Percentiles rank a stretch among this genome's conserved stretches.
Evolutionary conservation across 1,140 invertebrate species (phyloP).

Genomic region (Microplitis mediator): DNA sequence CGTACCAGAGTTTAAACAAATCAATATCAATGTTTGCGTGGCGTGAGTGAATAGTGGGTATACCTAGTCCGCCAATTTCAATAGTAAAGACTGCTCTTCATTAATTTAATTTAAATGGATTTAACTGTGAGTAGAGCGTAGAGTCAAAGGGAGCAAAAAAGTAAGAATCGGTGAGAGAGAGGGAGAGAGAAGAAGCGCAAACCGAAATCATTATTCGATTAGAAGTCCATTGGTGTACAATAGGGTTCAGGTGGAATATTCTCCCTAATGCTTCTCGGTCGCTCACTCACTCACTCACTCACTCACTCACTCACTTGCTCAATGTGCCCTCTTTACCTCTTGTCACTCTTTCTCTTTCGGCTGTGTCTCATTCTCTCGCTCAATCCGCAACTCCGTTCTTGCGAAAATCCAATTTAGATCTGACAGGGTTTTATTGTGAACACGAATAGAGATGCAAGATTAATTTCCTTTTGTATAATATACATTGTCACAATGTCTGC

Average conservation of each 20-base stretch:
- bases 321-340: constrained; percentile 2
- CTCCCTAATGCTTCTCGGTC: neutral
- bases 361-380: neutral
- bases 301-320: neutral
- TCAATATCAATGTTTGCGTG: constrained; percentile 21
- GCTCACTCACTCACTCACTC: neutral
- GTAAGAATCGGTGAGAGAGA: neutral
- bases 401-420: constrained; percentile 23
- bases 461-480: constrained; percentile 21
- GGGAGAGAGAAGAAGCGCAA: neutral
- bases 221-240: constrained; percentile 17
- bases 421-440: constrained; percentile 21
- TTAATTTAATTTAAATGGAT: constrained; percentile 32
- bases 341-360: neutral
- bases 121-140: neutral
- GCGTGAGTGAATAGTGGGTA: constrained; percentile 23
- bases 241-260: constrained; percentile 14
- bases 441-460: constrained; percentile 19
- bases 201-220: constrained; percentile 28
- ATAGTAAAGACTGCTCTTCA: constrained; percentile 30
- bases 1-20: constrained; percentile 25
- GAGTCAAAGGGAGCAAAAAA: neutral
- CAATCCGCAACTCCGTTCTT: constrained; percentile 13
- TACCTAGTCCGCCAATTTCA: neutral
- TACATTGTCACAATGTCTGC: neutral